A percentile compares a stretch with the other conserved stretches of the same genome.
Evolutionary conservation across 1,140 invertebrate species (phyloP).

Genomic region (Acyrthosiphon pisum): DNA sequence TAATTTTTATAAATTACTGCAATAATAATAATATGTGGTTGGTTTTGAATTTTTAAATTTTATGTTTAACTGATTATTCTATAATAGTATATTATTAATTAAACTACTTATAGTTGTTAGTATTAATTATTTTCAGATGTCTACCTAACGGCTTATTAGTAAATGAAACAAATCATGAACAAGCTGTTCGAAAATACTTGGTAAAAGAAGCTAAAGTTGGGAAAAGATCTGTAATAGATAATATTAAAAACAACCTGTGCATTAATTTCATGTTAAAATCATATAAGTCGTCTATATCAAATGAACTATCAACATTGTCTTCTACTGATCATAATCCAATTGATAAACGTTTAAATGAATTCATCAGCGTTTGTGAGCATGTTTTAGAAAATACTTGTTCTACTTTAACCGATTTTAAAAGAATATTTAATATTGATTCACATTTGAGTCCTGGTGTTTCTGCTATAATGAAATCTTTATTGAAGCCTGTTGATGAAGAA

Average conservation of each 20-base stretch:
- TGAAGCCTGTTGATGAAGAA: slow-evolving; percentile 8
- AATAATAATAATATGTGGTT: not conserved
- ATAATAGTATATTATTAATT: not conserved
- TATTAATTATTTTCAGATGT: slow-evolving; percentile 38
- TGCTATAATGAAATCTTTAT: slow-evolving; percentile 41
- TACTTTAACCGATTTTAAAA: slow-evolving; percentile 11
- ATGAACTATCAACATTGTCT: not conserved
- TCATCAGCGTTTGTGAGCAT: slow-evolving; percentile 4
- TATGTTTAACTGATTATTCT: not conserved
- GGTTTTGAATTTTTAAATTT: not conserved
- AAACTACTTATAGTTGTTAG: not conserved
- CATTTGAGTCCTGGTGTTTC: slow-evolving; percentile 30
- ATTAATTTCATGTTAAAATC: not conserved
- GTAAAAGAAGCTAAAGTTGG: slow-evolving; percentile 34
- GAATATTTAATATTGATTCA: slow-evolving; percentile 37
- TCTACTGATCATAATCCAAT: not conserved
- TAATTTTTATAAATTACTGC: not conserved
- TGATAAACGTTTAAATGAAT: not conserved
- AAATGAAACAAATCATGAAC: slow-evolving; percentile 20
- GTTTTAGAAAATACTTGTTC: slow-evolving; percentile 40
- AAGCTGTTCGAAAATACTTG: slow-evolving; percentile 37
- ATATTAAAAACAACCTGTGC: slow-evolving; percentile 23
- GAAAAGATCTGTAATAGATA: not conserved
- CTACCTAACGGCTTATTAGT: slow-evolving; percentile 32
- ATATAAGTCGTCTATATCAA: not conserved